Evolutionary conservation across 2,113 vertebrate species (phyloP).

Genomic region (Sialia sialis): DNA sequence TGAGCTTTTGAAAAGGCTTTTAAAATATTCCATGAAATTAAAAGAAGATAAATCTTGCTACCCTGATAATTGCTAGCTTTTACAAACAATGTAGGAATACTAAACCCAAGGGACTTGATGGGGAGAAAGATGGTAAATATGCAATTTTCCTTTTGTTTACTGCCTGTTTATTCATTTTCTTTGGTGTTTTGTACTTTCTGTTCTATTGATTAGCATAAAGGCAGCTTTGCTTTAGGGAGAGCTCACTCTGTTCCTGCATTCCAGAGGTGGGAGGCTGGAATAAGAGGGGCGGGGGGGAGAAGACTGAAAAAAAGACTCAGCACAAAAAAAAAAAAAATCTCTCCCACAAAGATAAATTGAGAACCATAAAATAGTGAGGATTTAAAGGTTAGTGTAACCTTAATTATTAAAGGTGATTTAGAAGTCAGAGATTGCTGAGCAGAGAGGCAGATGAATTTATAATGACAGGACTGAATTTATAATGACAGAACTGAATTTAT

Average conservation of each 20-base stretch:
- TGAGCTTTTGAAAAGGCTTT: neutral
- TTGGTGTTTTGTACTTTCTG: neutral
- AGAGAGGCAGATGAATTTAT: neutral
- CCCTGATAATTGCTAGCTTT: neutral
- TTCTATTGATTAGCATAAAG: neutral
- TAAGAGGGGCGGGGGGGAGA: no score
- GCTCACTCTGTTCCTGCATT: neutral
- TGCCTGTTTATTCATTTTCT: neutral
- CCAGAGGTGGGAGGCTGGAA: neutral
- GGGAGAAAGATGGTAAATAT: neutral
- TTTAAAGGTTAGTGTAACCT: neutral
- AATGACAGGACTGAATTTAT: neutral
- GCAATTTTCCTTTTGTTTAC: neutral
- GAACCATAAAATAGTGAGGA: neutral
- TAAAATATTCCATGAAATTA: neutral
- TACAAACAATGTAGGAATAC: neutral
- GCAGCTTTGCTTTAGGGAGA: neutral
- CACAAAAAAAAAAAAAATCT: neutral
- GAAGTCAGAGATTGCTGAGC: neutral
- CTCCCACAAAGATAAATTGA: rapidly evolving
- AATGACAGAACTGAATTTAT: neutral
- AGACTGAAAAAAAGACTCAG: neutral
- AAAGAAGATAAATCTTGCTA: neutral
- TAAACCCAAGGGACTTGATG: neutral
- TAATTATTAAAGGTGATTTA: neutral